A percentile compares a stretch with the other conserved stretches of the same genome.
These are phyloP conservation scores for Aurelia aurita complex sp. Pacific DNA, from an alignment of 30 jellyfish, hydroid and myxozoan genomes.

Conservation along the genomic window DNA sequence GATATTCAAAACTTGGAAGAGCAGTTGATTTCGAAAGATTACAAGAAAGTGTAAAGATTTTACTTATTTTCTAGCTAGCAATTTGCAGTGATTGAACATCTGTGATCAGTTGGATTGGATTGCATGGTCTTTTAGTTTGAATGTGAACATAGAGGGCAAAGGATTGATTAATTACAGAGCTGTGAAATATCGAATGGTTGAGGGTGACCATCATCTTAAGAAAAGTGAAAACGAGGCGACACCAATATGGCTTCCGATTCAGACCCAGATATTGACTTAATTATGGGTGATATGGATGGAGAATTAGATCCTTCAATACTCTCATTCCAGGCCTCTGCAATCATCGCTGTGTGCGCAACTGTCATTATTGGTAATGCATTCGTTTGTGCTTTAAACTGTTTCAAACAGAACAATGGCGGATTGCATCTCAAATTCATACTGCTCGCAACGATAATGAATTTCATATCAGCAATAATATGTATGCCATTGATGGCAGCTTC, in stretches of 20 bases:
- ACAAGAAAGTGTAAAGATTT: too few relatives aligned
- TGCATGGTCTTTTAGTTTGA: too few relatives aligned
- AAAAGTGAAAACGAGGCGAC: too few relatives aligned
- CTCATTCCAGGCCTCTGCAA: conserved; percentile 98
- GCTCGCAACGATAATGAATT: conserved; percentile 80
- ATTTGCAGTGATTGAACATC: too few relatives aligned
- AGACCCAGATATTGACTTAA: conserved; percentile 89
- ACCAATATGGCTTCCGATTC: conserved; percentile 67
- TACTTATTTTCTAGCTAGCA: too few relatives aligned
- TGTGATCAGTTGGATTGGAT: too few relatives aligned
- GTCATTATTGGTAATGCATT: conserved; percentile 94
- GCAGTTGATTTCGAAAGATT: too few relatives aligned
- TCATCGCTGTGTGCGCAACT: conserved; percentile 99
- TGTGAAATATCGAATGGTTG: too few relatives aligned
- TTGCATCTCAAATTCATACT: conserved; percentile 67
- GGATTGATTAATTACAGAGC: too few relatives aligned
- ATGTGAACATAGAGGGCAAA: too few relatives aligned
- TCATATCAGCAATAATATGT: conserved; percentile 85
- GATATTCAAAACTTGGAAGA: too few relatives aligned
- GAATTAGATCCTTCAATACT: conserved; percentile 90
- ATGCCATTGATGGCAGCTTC: conserved; percentile 99
- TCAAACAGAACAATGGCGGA: conserved; percentile 52
- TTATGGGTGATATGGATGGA: conserved; percentile 91
- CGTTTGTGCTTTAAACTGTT: conserved; percentile 90
- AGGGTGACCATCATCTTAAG: too few relatives aligned